Evolutionary conservation across 2,888 invertebrate genomes (phyloP), one percentile per base, ranked within the genome.

Genomic region (Eulithis prunata): DNA sequence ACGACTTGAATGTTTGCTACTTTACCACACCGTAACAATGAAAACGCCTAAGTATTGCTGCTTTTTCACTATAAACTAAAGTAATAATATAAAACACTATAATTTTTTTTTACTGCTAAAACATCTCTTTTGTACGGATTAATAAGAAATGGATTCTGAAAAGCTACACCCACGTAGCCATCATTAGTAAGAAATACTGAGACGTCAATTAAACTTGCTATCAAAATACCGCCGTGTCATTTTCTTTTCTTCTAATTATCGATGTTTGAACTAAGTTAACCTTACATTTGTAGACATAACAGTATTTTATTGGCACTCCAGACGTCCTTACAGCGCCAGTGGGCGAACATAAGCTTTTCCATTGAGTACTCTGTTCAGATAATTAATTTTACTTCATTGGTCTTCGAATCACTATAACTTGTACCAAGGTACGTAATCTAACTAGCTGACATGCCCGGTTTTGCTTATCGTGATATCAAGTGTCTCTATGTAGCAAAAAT

Each of bases 241-340:
- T 49, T 21, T 41, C 8, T 49, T 49, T 21, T 49, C 49, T 47
- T 6, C 55, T 55, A 43, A 28, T 43, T 55, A 43, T 7, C 28
- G 55, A 55, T 21, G 55, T 45, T 60, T 51, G 55, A 64, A 64
- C 59, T 51, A n/a, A 59, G 51, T 59, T 47, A 60, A 60, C 58
- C 45, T 32, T 43, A 43, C 5, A 57, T 11, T 21, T 43, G 63
- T 59, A 60, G 62, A 67, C 62, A 60, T 38, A 57, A 66, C 65
- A 57, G 46, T 21, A 41, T 56, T 58, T 51, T 21, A 45, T 46
- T 14, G 43, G 10, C 13, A 47, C 38, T 51, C 56, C 57, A 67
- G 67, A 54, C 63, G 53, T 13, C 60, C 60, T 63, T 63, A 46
- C 32, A 41, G 14, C 14, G 43, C 13, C 36, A 28, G 56, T 62